phyloP scores from a whole-genome alignment of 2,888 invertebrate species.

The Hecatera dysodea region DNA sequence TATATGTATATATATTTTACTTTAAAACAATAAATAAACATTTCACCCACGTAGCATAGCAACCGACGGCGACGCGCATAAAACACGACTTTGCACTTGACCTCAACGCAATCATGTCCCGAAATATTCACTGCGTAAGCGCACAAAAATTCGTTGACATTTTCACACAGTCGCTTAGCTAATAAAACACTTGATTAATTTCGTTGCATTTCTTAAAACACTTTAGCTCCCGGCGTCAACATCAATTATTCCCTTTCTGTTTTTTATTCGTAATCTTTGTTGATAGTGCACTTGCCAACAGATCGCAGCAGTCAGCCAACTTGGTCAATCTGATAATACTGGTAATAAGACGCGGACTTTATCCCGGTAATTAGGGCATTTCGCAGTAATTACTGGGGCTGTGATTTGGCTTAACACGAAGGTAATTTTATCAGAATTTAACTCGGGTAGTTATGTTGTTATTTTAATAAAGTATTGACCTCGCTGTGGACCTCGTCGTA shows the following conservation, averaged over 20 bases:
- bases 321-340: conserved; percentile 31
- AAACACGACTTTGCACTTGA: conserved; percentile 53
- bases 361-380: conserved; percentile 8
- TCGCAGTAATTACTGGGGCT: conserved; percentile 9
- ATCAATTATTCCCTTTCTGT: conserved; percentile 35
- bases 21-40: too few species aligned
- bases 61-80: conserved; percentile 33
- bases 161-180: conserved; percentile 37
- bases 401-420: neutral
- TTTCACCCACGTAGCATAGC: conserved; percentile 9
- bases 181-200: conserved; percentile 54
- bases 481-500: conserved; percentile 21
- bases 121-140: conserved; percentile 54
- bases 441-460: conserved; percentile 16
- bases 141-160: conserved; percentile 52
- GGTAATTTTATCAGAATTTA: conserved; percentile 12
- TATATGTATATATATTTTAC: too few species aligned
- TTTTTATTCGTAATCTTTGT: conserved; percentile 52
- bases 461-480: neutral
- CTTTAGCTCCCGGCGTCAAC: conserved; percentile 24
- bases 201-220: conserved; percentile 43
- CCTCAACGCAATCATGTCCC: conserved; percentile 48
- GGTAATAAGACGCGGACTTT: conserved; percentile 22
- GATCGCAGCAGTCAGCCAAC: conserved; percentile 23
- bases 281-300: conserved; percentile 40